Evolutionary conservation across 1,140 invertebrate species (phyloP).

Genomic region (Lordiphosa clarofinis): DNA sequence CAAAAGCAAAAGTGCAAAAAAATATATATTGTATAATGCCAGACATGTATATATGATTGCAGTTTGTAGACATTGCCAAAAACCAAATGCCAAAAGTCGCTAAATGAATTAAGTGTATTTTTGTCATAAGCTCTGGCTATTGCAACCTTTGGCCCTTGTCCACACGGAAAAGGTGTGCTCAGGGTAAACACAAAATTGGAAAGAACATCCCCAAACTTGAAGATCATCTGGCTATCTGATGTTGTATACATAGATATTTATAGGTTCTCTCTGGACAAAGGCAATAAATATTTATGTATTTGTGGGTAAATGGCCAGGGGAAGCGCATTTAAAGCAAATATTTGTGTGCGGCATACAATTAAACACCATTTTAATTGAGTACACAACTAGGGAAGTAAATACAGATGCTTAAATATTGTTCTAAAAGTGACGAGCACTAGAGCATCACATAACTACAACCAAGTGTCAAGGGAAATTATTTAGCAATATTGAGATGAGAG

Average conservation of each 20-base stretch:
- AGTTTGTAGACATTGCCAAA: constrained; percentile 23
- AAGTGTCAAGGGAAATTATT: too few relatives aligned
- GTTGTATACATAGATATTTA: constrained; percentile 13
- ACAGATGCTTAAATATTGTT: constrained; percentile 17
- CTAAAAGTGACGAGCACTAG: too few relatives aligned
- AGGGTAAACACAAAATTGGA: background rate
- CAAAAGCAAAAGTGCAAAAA: too few relatives aligned
- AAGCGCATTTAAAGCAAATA: constrained; percentile 30
- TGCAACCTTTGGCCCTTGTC: background rate
- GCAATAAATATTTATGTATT: constrained; percentile 18
- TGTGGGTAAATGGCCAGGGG: constrained; percentile 16
- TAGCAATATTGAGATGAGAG: too few relatives aligned
- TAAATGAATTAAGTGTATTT: constrained; percentile 7
- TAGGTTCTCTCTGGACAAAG: constrained; percentile 1
- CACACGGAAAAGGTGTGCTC: constrained; percentile 1
- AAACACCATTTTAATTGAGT: constrained; percentile 18
- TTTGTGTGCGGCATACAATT: constrained; percentile 30
- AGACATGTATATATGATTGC: too few relatives aligned
- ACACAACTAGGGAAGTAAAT: constrained; percentile 3
- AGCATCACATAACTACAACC: too few relatives aligned
- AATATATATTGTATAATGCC: background rate
- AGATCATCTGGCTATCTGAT: background rate
- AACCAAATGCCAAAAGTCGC: constrained; percentile 38
- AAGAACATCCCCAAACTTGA: background rate
- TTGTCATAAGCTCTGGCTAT: background rate